Percentiles rank a stretch among this genome's conserved stretches.
phyloP scores from a whole-genome alignment of 2,888 invertebrate species.

The Drosophila demipolita region DNA sequence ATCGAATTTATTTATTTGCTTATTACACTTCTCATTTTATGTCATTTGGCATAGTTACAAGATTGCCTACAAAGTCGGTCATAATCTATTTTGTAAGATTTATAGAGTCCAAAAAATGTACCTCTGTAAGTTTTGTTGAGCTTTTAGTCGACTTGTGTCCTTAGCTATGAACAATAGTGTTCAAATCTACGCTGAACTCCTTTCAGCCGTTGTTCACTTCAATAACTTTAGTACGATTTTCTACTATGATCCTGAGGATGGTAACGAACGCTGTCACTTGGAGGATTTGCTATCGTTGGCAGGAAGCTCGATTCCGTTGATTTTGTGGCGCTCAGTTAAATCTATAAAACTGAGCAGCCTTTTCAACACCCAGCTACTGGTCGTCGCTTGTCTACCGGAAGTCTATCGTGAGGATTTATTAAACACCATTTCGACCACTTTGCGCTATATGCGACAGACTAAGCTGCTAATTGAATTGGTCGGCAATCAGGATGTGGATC shows the following conservation, averaged over 20 bases:
- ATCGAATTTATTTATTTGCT: neutral
- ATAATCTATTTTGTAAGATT: neutral
- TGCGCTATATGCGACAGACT: constrained; percentile 48
- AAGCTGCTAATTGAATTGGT: constrained; percentile 56
- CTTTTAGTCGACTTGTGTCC: constrained; percentile 14
- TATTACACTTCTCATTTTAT: neutral
- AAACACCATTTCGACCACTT: constrained; percentile 16
- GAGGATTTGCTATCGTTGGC: constrained; percentile 4
- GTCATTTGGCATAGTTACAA: neutral
- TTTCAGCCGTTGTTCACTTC: constrained; percentile 23
- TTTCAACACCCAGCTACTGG: constrained; percentile 39
- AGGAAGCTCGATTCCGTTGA: constrained; percentile 34
- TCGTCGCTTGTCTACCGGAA: constrained; percentile 53
- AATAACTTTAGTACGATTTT: constrained; percentile 43
- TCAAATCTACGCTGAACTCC: constrained; percentile 27
- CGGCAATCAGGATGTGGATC: neutral
- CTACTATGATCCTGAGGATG: constrained; percentile 51
- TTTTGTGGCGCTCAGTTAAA: constrained; percentile 43
- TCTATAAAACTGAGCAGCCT: constrained; percentile 19
- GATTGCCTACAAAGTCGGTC: too few relatives aligned
- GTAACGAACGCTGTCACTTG: constrained; percentile 34
- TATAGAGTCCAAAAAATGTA: neutral
- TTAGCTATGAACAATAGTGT: constrained; percentile 35
- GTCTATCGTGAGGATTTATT: constrained; percentile 44
- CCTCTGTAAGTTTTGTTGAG: neutral